Percentiles rank a stretch among this genome's conserved stretches.
These are phyloP conservation scores for Toxonevra muliebris DNA, from an alignment of 2,888 invertebrate species.

Conservation along the genomic window DNA sequence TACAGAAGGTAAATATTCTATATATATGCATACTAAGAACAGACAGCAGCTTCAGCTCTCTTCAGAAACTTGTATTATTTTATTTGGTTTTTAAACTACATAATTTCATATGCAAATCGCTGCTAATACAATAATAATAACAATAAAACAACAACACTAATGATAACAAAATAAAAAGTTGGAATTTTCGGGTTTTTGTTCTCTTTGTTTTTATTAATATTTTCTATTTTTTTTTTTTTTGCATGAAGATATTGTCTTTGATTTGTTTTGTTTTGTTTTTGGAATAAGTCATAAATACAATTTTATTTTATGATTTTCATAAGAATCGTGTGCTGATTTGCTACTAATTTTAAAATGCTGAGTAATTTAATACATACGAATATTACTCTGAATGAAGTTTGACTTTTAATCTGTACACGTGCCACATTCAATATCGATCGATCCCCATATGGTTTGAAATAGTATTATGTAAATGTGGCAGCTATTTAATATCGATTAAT, in stretches of 20 bases:
- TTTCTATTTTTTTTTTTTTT: neutral
- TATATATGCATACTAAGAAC: neutral
- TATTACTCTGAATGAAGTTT: too few species aligned
- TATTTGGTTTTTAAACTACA: slow-evolving; percentile 4
- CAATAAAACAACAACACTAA: neutral
- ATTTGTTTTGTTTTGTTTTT: too few species aligned
- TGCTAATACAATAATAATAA: slow-evolving; percentile 14
- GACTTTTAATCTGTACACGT: too few species aligned
- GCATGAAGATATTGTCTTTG: neutral
- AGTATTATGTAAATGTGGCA: too few species aligned
- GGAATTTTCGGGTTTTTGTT: slow-evolving; percentile 12
- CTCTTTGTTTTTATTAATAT: neutral
- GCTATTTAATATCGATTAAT: too few species aligned
- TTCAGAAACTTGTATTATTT: neutral
- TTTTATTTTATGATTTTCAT: too few species aligned
- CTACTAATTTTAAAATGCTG: too few species aligned
- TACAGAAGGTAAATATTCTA: slow-evolving; percentile 6
- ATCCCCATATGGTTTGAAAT: too few species aligned
- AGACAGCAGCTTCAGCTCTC: neutral
- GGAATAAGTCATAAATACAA: too few species aligned
- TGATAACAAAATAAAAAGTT: neutral
- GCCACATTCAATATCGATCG: too few species aligned
- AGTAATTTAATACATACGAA: too few species aligned
- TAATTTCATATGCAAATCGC: slow-evolving; percentile 24
- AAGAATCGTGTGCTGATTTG: too few species aligned